These are phyloP conservation scores for Ips nitidus DNA, from an alignment of 1,140 invertebrate genomes.

Conservation along the genomic window DNA sequence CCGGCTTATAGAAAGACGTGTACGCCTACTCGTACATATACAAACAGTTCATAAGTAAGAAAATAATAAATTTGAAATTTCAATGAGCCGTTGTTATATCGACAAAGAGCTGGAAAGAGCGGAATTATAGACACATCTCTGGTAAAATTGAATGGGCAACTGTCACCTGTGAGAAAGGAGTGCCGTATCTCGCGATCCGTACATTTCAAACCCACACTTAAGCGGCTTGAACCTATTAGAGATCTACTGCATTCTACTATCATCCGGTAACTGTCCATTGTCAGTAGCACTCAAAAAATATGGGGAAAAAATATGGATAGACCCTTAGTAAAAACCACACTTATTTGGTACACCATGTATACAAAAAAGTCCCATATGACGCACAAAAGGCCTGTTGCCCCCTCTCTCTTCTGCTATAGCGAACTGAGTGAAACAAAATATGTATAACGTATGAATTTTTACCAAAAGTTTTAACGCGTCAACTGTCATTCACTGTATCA, in stretches of 20 bases:
- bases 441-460: too few relatives aligned
- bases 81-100: constrained; percentile 35
- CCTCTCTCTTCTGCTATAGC: too few relatives aligned
- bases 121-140: constrained; percentile 36
- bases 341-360: too few relatives aligned
- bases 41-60: neutral
- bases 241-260: constrained; percentile 1
- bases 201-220: constrained; percentile 35
- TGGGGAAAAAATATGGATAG: neutral
- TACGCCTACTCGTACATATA: too few relatives aligned
- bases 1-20: too few relatives aligned
- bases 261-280: neutral
- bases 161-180: constrained; percentile 35
- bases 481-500: too few relatives aligned
- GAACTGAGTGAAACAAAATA: too few relatives aligned
- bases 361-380: too few relatives aligned
- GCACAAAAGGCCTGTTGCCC: too few relatives aligned
- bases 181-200: constrained; percentile 28
- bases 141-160: constrained; percentile 37
- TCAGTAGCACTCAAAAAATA: neutral
- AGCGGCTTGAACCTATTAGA: neutral
- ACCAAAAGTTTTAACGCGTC: too few relatives aligned
- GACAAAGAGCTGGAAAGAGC: constrained; percentile 34
- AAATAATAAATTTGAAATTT: constrained; percentile 36
- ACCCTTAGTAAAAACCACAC: too few relatives aligned